phyloP scores from a whole-genome alignment of 2,888 invertebrate species.

The Cheilosia impressa region DNA sequence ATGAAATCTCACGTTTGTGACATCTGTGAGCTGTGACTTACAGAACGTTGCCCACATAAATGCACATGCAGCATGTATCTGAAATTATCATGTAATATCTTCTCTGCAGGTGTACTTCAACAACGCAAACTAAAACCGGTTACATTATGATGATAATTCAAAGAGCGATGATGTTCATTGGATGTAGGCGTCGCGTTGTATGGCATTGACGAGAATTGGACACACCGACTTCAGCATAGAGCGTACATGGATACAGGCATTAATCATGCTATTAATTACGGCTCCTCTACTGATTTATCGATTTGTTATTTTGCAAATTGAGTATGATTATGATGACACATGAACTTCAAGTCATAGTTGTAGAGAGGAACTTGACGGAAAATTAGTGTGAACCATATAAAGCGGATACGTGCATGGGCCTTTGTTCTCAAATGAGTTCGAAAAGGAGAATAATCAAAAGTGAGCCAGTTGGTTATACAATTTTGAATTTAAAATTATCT shows the following conservation, averaged over 20 bases:
- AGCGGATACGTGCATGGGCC: too few relatives aligned
- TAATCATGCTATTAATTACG: slow-evolving; percentile 11
- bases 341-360: too few relatives aligned
- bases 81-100: too few relatives aligned
- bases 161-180: background rate
- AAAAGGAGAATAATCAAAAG: too few relatives aligned
- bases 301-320: slow-evolving; percentile 10
- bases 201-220: slow-evolving; percentile 2
- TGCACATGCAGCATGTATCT: slow-evolving; percentile 1
- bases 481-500: too few relatives aligned
- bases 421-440: too few relatives aligned
- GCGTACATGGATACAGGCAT: background rate
- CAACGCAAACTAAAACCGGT: slow-evolving; percentile 13
- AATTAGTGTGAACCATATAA: too few relatives aligned
- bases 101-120: background rate
- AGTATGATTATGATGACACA: background rate
- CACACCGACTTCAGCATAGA: background rate
- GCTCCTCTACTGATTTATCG: slow-evolving; percentile 1
- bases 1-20: slow-evolving; percentile 19
- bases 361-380: too few relatives aligned
- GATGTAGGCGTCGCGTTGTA: background rate
- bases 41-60: slow-evolving; percentile 4
- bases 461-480: too few relatives aligned
- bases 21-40: slow-evolving; percentile 34
- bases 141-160: slow-evolving; percentile 5